A percentile compares a stretch with the other conserved stretches of the same genome.
These are phyloP conservation scores for Sphaerodactylus townsendi DNA, from an alignment of 2,113 vertebrate species.

Conservation along the genomic window DNA sequence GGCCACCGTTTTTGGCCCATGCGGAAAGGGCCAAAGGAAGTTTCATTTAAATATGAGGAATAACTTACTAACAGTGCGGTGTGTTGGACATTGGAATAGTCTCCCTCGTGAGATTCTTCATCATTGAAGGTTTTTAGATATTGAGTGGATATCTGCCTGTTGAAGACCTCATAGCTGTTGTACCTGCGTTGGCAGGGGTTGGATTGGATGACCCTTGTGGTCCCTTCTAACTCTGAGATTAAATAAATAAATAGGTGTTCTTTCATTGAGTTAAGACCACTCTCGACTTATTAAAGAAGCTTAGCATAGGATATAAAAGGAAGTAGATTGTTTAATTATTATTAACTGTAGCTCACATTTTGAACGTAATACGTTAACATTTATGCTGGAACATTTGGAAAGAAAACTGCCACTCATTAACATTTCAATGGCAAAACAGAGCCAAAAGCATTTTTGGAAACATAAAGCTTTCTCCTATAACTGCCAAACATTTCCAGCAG, in stretches of 20 bases:
- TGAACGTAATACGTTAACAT: background rate
- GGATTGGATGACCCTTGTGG: too few relatives aligned
- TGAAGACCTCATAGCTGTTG: too few relatives aligned
- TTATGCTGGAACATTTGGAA: background rate
- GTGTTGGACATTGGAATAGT: too few relatives aligned
- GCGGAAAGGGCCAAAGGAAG: too few relatives aligned
- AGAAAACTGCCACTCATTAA: background rate
- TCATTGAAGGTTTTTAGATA: too few relatives aligned
- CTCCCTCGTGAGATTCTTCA: too few relatives aligned
- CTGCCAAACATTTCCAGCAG: constrained; percentile 25
- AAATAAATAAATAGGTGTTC: background rate
- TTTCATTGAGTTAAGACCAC: background rate
- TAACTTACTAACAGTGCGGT: too few relatives aligned
- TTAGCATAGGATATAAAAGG: background rate
- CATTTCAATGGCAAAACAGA: background rate
- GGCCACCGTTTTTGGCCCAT: too few relatives aligned
- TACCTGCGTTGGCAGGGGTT: background rate
- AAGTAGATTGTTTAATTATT: background rate
- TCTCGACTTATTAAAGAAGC: background rate
- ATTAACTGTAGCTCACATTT: background rate
- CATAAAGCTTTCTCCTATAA: constrained; percentile 1
- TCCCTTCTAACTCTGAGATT: too few relatives aligned
- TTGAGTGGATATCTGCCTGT: too few relatives aligned
- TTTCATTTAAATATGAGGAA: too few relatives aligned
- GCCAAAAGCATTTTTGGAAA: constrained; percentile 11